phyloP scores from a whole-genome alignment of 2,113 vertebrate genomes.

The Chaetodon auriga region DNA sequence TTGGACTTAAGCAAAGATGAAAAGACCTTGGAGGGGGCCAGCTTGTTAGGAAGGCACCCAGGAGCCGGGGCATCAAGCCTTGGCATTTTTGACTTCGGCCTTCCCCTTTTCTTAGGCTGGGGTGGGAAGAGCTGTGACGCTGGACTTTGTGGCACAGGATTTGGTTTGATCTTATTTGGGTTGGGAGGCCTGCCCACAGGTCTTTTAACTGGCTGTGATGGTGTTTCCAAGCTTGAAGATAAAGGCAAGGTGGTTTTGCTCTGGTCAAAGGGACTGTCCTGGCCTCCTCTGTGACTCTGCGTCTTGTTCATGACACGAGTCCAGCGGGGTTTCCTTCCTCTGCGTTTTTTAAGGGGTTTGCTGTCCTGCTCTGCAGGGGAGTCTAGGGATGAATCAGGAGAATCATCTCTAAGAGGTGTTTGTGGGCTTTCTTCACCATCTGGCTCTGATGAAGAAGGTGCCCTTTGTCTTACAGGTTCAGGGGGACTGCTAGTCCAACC shows the following conservation, averaged over 20 bases:
- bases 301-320: constrained; percentile 87
- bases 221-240: constrained; percentile 66
- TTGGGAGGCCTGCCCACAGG: constrained; percentile 85
- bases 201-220: constrained; percentile 75
- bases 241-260: constrained; percentile 75
- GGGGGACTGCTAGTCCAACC: constrained; percentile 67
- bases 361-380: constrained; percentile 87
- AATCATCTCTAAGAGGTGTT: constrained; percentile 79
- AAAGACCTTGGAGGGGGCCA: constrained; percentile 92
- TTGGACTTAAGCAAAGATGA: constrained; percentile 94
- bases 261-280: constrained; percentile 69
- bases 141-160: constrained; percentile 65
- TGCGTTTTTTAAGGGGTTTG: constrained; percentile 94
- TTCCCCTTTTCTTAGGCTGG: constrained; percentile 89
- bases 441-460: constrained; percentile 71
- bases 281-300: constrained; percentile 66
- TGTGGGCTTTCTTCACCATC: constrained; percentile 67
- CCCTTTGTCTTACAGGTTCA: constrained; percentile 74
- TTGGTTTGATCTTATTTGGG: constrained; percentile 79
- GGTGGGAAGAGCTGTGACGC: constrained; percentile 76
- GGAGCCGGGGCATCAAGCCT: constrained; percentile 90
- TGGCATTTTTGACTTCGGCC: constrained; percentile 96
- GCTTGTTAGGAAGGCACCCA: constrained; percentile 88
- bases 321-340: constrained; percentile 94
- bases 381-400: constrained; percentile 78